Percentiles rank a stretch among this genome's conserved stretches.
Conservation (phyloP, 2,888 invertebrate species). For the Plebejus argus region DNA sequence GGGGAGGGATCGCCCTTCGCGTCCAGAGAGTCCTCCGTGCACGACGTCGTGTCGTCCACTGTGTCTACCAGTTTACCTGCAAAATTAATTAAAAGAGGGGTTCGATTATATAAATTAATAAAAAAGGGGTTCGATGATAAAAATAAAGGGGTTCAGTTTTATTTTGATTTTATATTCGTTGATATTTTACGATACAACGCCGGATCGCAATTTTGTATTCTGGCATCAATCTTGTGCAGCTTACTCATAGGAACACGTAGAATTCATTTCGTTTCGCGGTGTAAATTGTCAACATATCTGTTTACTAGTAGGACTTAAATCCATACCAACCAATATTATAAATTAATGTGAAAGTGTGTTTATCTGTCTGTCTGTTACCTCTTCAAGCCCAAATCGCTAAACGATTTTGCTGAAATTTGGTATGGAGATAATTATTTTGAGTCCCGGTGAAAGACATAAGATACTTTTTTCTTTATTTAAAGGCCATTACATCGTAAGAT, state of each 20-base stretch:
- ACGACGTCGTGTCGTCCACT: constrained; percentile 86
- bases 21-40: constrained; percentile 88
- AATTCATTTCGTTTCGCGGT: not conserved
- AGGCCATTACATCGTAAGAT: too few species aligned
- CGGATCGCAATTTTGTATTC: not conserved
- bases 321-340: too few species aligned
- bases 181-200: not conserved
- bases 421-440: too few species aligned
- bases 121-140: not conserved
- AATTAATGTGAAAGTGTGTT: not conserved
- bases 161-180: too few species aligned
- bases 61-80: constrained; percentile 79
- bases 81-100: constrained; percentile 37
- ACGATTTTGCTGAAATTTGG: too few species aligned
- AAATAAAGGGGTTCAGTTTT: not conserved
- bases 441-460: too few species aligned
- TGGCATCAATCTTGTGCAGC: not conserved
- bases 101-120: not conserved
- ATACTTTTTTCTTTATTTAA: too few species aligned
- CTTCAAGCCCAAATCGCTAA: too few species aligned
- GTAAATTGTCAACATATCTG: not conserved
- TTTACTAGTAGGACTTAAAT: too few species aligned
- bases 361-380: too few species aligned
- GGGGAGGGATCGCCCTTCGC: constrained; percentile 68
- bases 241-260: not conserved